Evolutionary conservation across 2,113 vertebrate species (phyloP).

Genomic region (Pelecanus crispus): DNA sequence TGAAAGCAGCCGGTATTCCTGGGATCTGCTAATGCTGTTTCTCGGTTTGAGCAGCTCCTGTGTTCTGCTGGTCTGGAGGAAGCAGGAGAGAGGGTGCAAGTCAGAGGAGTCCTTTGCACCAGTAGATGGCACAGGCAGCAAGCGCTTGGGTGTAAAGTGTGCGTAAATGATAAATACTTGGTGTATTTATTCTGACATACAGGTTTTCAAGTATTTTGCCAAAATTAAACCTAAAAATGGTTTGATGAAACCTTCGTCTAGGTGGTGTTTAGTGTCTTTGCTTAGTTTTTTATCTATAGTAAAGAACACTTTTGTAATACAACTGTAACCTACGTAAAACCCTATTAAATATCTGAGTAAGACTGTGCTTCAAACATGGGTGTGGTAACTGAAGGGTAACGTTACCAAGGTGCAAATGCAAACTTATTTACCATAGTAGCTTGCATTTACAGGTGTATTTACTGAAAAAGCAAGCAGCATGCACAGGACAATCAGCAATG

Average conservation of each 20-base stretch:
- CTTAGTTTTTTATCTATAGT: background rate
- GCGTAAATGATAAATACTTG: background rate
- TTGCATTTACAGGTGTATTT: background rate
- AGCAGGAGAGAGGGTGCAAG: background rate
- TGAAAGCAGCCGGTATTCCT: rapidly evolving
- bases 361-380: background rate
- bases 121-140: constrained; percentile 35
- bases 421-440: background rate
- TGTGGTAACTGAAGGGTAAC: background rate
- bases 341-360: background rate
- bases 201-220: no score
- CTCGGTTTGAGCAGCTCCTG: background rate
- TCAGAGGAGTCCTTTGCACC: background rate
- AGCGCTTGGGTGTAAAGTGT: background rate
- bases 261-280: background rate
- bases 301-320: background rate
- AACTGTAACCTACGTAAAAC: background rate
- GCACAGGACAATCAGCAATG: background rate
- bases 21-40: background rate
- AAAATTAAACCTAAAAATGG: background rate
- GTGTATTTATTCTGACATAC: rapidly evolving
- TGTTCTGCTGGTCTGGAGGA: background rate
- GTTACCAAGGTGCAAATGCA: background rate
- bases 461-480: background rate
- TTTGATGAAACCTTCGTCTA: background rate